phyloP scores from a whole-genome alignment of 1,140 invertebrate species.

The Andricus grossulariae region DNA sequence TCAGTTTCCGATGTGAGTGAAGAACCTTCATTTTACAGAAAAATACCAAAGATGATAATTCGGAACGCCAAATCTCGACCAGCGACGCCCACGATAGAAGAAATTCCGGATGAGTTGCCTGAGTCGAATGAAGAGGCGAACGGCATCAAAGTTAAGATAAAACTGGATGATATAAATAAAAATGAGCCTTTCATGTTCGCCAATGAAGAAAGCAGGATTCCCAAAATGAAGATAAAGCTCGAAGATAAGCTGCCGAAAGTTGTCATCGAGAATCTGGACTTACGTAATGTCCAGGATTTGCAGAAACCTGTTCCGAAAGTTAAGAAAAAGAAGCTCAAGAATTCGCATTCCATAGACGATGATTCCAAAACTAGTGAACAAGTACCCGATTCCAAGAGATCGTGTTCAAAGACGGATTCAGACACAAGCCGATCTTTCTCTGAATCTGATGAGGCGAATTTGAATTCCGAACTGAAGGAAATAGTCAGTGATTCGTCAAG shows the following conservation, averaged over 20 bases:
- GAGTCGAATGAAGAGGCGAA: constrained; percentile 49
- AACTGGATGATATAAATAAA: constrained; percentile 52
- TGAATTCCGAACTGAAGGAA: constrained; percentile 1
- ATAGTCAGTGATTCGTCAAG: neutral
- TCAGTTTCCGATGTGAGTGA: constrained; percentile 10
- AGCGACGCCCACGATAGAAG: constrained; percentile 66
- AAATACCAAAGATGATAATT: constrained; percentile 75
- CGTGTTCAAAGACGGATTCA: neutral
- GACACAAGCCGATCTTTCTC: too few species aligned
- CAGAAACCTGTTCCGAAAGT: constrained; percentile 64
- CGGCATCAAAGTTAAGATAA: constrained; percentile 51
- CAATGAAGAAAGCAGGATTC: constrained; percentile 61
- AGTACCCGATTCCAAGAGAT: neutral
- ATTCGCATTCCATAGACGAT: constrained; percentile 43
- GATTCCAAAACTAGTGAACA: constrained; percentile 3
- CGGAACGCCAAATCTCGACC: constrained; percentile 68
- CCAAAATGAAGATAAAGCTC: constrained; percentile 72
- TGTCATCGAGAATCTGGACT: constrained; percentile 57
- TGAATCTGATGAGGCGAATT: neutral
- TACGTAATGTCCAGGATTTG: constrained; percentile 41
- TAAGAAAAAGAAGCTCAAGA: constrained; percentile 64
- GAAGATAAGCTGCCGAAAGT: constrained; percentile 66
- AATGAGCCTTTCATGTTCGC: constrained; percentile 29
- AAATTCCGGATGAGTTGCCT: constrained; percentile 48
- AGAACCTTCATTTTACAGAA: constrained; percentile 50